These are phyloP conservation scores for Brachyhypopomus gauderio DNA, from an alignment of 2,113 vertebrate species.

Conservation along the genomic window DNA sequence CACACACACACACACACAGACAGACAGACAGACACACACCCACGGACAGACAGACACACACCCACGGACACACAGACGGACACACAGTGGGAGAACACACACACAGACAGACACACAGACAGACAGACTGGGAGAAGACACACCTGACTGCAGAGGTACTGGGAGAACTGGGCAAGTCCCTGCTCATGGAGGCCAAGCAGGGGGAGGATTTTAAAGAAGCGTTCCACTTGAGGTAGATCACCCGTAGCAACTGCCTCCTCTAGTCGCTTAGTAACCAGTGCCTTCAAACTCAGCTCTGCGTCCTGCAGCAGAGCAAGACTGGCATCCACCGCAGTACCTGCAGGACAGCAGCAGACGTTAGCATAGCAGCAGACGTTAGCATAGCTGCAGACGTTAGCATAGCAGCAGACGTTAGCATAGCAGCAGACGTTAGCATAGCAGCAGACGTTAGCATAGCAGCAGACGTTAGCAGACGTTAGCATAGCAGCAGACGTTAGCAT, in stretches of 20 bases:
- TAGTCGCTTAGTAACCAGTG: conserved; percentile 90
- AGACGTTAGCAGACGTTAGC: too few relatives aligned
- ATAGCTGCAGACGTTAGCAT: background rate
- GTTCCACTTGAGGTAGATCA: conserved; percentile 91
- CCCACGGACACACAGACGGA: conserved; percentile 64
- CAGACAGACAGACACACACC: conserved; percentile 69
- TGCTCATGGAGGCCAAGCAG: conserved; percentile 92
- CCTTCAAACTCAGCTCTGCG: conserved; percentile 89
- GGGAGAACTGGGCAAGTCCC: conserved; percentile 91
- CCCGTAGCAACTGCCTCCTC: conserved; percentile 85
- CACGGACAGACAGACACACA: conserved; percentile 70
- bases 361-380: background rate
- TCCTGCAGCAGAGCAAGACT: conserved; percentile 91
- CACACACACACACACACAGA: conserved; percentile 60
- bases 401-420: background rate
- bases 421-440: background rate
- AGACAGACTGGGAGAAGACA: conserved; percentile 62
- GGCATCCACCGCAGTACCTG: conserved; percentile 92
- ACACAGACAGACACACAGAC: conserved; percentile 14
- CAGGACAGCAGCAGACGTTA: background rate
- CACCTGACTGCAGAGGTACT: conserved; percentile 95
- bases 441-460: too few relatives aligned
- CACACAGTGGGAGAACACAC: background rate
- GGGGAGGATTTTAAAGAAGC: conserved; percentile 99
- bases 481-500: background rate